Evolutionary conservation across 2,113 vertebrate species (phyloP).

Genomic region (Myrmecophaga tridactyla): DNA sequence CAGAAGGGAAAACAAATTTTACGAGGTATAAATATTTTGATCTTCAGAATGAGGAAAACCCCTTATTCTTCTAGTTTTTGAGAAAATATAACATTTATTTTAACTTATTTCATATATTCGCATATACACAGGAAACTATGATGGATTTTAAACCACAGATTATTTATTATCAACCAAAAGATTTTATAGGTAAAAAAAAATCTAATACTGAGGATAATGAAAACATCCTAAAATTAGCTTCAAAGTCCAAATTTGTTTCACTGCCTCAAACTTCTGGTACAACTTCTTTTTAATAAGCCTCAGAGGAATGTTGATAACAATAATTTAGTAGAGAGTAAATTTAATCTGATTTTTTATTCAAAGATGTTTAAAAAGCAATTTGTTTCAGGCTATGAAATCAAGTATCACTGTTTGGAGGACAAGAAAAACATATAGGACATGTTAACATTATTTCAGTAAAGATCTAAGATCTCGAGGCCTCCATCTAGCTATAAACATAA

Average conservation of each 20-base stretch:
- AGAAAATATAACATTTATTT: not conserved
- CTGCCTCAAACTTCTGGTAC: not conserved
- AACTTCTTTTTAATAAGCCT: not conserved
- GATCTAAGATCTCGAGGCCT: not conserved
- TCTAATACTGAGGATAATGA: not conserved
- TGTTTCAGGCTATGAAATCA: not conserved
- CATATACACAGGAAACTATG: accelerated
- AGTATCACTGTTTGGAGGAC: not conserved
- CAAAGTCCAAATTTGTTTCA: not conserved
- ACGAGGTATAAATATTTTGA: not conserved
- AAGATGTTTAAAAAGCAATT: constrained; percentile 44
- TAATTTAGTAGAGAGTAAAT: not conserved
- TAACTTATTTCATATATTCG: not conserved
- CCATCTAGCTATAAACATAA: not conserved
- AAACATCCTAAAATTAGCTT: not conserved
- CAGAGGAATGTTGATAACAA: not conserved
- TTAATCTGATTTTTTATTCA: constrained; percentile 4
- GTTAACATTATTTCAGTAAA: not conserved
- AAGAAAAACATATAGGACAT: not conserved
- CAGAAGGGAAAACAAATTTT: not conserved
- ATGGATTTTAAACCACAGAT: not conserved
- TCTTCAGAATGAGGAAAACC: not conserved
- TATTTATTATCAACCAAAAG: not conserved
- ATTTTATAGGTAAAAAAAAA: not conserved
- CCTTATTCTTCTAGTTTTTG: not conserved